Base-by-base conservation (phyloP, 1,140 invertebrate genomes). In the Hylaeus anthracinus region DNA sequence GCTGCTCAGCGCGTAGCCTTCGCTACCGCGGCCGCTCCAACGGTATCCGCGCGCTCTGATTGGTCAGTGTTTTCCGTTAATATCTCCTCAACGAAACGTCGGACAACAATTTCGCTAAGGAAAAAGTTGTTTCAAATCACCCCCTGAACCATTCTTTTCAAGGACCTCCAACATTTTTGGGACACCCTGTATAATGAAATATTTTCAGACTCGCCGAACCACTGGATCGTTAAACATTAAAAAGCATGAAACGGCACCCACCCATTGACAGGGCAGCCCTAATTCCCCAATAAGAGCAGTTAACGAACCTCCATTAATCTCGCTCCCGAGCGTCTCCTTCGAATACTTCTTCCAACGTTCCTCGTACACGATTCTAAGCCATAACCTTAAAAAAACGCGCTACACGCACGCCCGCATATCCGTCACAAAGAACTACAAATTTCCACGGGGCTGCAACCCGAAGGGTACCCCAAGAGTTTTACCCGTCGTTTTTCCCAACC, bases 301-400 rank as follows among this genome's bases (percentile, higher is more conserved):
- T 58, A 67, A 76, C 73, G 53, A 77, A 55, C 41, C 26, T 48
- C 26, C 39, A 58, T 78, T 70, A 71, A 61, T 51, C 51, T 67
- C 26, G 51, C 45, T 26, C 37, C 37, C 5, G 60, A 51, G 14
- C 45, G 55, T 56, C 55, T n/a, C 45, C n/a, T n/a, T 9, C 45
- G 65, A 26, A 67, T 12, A 26, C 26, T 26, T n/a, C 26, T 41
- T 70, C 66, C 1, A 53, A 5, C 45, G 2, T 43, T 4, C 55
- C 4, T 5, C 12, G 12, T 58, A 77, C 10, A 51, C 51, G 51
- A 51, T 51, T 70, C 67, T n/a, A 60, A 45, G 12, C 43, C 5
- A n/a, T 67, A 67, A 75, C 51, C 56, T 43, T 3, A 8, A 74
- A 65, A 65, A 26, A 26, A 51, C 14, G 71, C 71, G 26, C 14